Evolutionary conservation across 1,140 invertebrate genomes (phyloP), one percentile per base, ranked within the genome.

Genomic region (Sinonovacula constricta): DNA sequence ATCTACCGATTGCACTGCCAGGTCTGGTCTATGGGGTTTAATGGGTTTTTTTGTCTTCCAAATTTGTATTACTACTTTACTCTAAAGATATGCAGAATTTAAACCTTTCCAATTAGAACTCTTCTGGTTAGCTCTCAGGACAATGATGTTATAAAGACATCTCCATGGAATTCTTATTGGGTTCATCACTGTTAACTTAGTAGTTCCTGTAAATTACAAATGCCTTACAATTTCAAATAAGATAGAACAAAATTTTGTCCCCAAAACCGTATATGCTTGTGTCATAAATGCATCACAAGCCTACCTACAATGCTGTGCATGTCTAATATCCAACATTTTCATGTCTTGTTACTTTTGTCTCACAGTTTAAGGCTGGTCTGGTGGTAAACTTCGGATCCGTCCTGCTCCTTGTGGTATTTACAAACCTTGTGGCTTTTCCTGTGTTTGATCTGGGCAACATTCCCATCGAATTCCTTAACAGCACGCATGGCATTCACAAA

Each of bases 301-400:
- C 7, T 7, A 45, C 18, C 39, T 45, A 45, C 7, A 45, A 45
- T 18, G 18, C 39, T 45, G n/a, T n/a, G n/a, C n/a, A n/a, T n/a
- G n/a, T n/a, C n/a, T n/a, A n/a, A n/a, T n/a, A n/a, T n/a, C n/a
- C n/a, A n/a, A n/a, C n/a, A n/a, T 45, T 7, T 18, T 45, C 7
- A 45, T 45, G 39, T 45, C 22, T 65, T 49, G 4, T 68, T 24
- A 31, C 34, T 30, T 51, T 63, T 54, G 31, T 39, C 18, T 66
- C 68, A 10, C 65, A 78, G 75, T 53, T 78, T 45, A 69, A 68
- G 57, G 67, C 67, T 53, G 75, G 75, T 3, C 36, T n/a, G 24
- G 66, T 78, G 18, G 51, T 78, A 24, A 78, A 78, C 34, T n/a
- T 70, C 15, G 30, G 69, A 36, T 60, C 75, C 0, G 75, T 78